Conservation (phyloP, 2,888 invertebrate species). For the Eupithecia subumbrata region DNA sequence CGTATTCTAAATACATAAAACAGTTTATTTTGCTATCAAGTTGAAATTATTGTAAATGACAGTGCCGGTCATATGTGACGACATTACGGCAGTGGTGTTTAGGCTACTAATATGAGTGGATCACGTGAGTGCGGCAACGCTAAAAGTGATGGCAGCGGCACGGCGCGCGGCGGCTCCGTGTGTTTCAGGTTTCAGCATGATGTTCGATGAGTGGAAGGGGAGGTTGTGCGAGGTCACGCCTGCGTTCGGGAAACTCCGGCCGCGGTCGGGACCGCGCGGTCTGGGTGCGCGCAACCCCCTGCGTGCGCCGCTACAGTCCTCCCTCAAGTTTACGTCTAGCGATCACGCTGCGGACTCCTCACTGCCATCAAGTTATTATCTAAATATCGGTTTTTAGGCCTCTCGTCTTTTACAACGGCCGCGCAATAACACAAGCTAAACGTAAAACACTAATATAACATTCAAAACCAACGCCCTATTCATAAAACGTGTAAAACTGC, state of each 20-base stretch:
- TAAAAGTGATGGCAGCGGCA: slow-evolving; percentile 54
- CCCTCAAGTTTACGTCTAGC: slow-evolving; percentile 73
- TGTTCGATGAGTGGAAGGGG: slow-evolving; percentile 72
- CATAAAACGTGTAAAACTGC: slow-evolving; percentile 61
- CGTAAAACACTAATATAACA: slow-evolving; percentile 51
- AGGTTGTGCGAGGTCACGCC: slow-evolving; percentile 81
- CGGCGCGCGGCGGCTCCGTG: slow-evolving; percentile 69
- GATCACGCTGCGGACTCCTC: slow-evolving; percentile 77
- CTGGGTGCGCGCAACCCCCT: slow-evolving; percentile 73
- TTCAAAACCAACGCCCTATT: slow-evolving; percentile 49
- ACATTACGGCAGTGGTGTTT: slow-evolving; percentile 33
- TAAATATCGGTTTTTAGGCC: slow-evolving; percentile 72
- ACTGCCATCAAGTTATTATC: slow-evolving; percentile 79
- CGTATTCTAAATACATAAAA: neutral
- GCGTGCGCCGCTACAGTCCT: slow-evolving; percentile 73
- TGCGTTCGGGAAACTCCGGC: slow-evolving; percentile 66
- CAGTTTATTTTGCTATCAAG: neutral
- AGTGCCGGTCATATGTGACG: slow-evolving; percentile 1
- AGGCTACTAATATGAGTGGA: slow-evolving; percentile 51
- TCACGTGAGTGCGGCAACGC: slow-evolving; percentile 55
- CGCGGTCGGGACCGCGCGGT: slow-evolving; percentile 66
- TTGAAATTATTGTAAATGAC: neutral
- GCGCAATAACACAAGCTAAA: slow-evolving; percentile 62
- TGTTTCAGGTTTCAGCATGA: slow-evolving; percentile 75
- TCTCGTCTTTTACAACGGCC: slow-evolving; percentile 65